These are phyloP conservation scores for Athetis lepigone DNA, from an alignment of 2,888 invertebrate species.

Conservation along the genomic window DNA sequence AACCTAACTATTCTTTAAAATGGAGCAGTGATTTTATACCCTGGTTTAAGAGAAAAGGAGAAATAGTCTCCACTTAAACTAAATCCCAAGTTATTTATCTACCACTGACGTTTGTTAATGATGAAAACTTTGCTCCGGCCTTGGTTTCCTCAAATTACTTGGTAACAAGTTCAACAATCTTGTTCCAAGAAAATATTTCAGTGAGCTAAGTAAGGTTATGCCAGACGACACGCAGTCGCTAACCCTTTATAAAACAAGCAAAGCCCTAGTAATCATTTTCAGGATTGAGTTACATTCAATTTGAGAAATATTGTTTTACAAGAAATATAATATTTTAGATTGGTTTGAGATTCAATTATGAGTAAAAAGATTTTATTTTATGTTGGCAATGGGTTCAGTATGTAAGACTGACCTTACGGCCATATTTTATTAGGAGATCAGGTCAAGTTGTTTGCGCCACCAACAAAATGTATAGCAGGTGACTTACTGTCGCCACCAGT, in stretches of 20 bases:
- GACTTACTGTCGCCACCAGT: too few species aligned
- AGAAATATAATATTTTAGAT: conserved; percentile 24
- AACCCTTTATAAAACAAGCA: conserved; percentile 19
- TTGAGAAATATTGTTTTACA: conserved; percentile 38
- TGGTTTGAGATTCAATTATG: conserved; percentile 25
- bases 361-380: neutral
- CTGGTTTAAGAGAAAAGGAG: too few species aligned
- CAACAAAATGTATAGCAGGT: too few species aligned
- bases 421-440: too few species aligned
- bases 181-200: neutral
- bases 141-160: conserved; percentile 12
- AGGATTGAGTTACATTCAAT: conserved; percentile 32
- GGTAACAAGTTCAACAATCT: neutral
- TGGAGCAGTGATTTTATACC: too few species aligned
- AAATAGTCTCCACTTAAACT: too few species aligned
- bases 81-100: neutral
- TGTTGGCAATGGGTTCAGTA: too few species aligned
- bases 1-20: too few species aligned
- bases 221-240: conserved; percentile 6
- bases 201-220: neutral
- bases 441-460: too few species aligned
- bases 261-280: conserved; percentile 4
- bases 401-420: too few species aligned
- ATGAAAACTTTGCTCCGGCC: neutral
- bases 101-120: neutral